Evolutionary conservation across 1,140 invertebrate species (phyloP).

Genomic region (Solenopsis invicta): DNA sequence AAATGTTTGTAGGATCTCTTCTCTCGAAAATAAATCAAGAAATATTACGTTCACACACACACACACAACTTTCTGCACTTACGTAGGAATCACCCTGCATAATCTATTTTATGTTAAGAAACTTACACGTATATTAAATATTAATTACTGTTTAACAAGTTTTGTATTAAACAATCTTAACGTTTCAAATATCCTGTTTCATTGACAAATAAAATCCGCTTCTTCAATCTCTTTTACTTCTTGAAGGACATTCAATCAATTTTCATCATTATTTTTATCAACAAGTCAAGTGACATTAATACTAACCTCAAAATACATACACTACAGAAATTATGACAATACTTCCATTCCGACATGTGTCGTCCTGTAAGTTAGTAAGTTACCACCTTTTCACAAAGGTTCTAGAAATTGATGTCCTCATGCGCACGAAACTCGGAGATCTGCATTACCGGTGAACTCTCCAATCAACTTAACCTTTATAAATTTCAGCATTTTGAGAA

Average conservation of each 20-base stretch:
- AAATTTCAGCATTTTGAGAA: neutral
- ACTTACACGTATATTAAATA: neutral
- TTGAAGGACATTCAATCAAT: neutral
- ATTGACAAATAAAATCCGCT: neutral
- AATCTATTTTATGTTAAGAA: neutral
- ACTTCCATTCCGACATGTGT: too few species aligned
- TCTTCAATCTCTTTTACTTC: neutral
- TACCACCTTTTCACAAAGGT: neutral
- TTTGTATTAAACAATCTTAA: neutral
- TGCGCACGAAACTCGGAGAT: neutral
- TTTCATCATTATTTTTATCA: neutral
- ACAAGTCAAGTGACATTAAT: neutral
- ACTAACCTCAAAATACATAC: neutral
- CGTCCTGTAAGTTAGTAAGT: too few species aligned
- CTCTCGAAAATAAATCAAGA: too few species aligned
- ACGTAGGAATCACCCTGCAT: neutral
- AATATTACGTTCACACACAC: too few species aligned
- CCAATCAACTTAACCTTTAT: too few species aligned
- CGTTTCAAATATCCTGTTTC: neutral
- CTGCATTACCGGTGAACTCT: too few species aligned
- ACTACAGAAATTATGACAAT: neutral
- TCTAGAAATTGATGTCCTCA: neutral
- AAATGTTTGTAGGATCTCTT: too few species aligned
- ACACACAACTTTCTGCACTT: too few species aligned
- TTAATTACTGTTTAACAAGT: neutral